Conservation (phyloP, 2,113 vertebrate genomes). For the Dipodomys spectabilis region DNA sequence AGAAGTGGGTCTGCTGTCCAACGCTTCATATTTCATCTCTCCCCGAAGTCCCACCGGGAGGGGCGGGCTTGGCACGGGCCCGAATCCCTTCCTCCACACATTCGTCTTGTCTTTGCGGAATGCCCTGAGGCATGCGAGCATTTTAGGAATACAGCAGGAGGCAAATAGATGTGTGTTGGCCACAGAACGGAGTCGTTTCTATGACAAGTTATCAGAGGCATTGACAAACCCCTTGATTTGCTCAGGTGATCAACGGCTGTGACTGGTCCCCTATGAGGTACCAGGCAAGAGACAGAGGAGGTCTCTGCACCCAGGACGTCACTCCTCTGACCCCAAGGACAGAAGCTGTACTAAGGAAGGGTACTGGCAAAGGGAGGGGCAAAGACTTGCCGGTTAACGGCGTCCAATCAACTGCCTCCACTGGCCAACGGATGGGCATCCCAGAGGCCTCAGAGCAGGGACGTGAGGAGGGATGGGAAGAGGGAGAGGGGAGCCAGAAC, state of each 20-base stretch:
- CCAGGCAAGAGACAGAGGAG: not conserved
- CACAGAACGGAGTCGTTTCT: fast-evolving
- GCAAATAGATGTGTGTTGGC: not conserved
- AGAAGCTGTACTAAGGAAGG: not conserved
- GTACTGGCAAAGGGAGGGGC: too few relatives aligned
- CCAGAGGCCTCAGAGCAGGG: not conserved
- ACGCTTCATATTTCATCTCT: fast-evolving
- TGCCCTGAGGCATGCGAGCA: not conserved
- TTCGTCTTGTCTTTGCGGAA: fast-evolving
- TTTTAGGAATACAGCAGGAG: not conserved
- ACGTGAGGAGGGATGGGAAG: not conserved
- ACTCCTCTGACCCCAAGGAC: too few relatives aligned
- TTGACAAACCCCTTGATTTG: fast-evolving
- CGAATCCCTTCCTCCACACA: fast-evolving
- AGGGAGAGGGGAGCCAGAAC: not conserved
- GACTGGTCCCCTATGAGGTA: too few relatives aligned
- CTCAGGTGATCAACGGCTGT: fast-evolving
- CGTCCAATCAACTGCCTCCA: not conserved
- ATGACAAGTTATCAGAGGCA: fast-evolving
- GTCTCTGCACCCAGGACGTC: not conserved
- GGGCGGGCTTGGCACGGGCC: fast-evolving
- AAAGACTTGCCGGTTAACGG: fast-evolving
- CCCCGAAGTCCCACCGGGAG: not conserved
- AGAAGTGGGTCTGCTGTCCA: fast-evolving
- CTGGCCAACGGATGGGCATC: too few relatives aligned